Percentiles rank a stretch among this genome's conserved stretches.
Evolutionary conservation across 1,140 invertebrate species (phyloP).

Genomic region (Samia ricini): DNA sequence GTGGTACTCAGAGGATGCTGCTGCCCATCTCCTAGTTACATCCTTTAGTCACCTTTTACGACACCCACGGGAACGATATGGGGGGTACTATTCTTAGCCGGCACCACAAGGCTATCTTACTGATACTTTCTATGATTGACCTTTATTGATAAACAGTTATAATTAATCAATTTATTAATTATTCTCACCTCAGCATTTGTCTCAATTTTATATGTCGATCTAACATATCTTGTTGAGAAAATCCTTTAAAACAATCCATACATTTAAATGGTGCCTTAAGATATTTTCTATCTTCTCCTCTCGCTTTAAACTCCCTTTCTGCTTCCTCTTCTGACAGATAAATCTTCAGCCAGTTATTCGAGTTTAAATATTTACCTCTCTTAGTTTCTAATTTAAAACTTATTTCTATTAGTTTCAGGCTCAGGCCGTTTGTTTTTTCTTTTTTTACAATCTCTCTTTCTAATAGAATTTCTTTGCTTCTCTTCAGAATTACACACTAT

Average conservation of each 20-base stretch:
- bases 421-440: slow-evolving; percentile 25
- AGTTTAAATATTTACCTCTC: slow-evolving; percentile 32
- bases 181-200: slow-evolving; percentile 50
- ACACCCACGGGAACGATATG: too few species aligned
- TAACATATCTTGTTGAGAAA: slow-evolving; percentile 57
- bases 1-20: too few species aligned
- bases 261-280: slow-evolving; percentile 46
- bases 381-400: slow-evolving; percentile 24
- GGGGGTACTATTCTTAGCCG: too few species aligned
- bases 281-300: slow-evolving; percentile 48
- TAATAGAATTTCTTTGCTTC: slow-evolving; percentile 4
- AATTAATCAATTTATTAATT: too few species aligned
- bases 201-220: slow-evolving; percentile 46
- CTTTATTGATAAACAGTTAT: too few species aligned
- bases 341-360: slow-evolving; percentile 48
- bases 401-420: slow-evolving; percentile 14
- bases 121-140: too few species aligned
- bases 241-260: slow-evolving; percentile 54
- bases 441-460: slow-evolving; percentile 24
- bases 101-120: too few species aligned
- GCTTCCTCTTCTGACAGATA: slow-evolving; percentile 58
- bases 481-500: not conserved
- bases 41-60: too few species aligned
- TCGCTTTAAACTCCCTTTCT: slow-evolving; percentile 40
- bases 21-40: too few species aligned